These are phyloP conservation scores for Cryptoblepharus egeriae DNA, from an alignment of 2,797 vertebrate species.

Conservation along the genomic window DNA sequence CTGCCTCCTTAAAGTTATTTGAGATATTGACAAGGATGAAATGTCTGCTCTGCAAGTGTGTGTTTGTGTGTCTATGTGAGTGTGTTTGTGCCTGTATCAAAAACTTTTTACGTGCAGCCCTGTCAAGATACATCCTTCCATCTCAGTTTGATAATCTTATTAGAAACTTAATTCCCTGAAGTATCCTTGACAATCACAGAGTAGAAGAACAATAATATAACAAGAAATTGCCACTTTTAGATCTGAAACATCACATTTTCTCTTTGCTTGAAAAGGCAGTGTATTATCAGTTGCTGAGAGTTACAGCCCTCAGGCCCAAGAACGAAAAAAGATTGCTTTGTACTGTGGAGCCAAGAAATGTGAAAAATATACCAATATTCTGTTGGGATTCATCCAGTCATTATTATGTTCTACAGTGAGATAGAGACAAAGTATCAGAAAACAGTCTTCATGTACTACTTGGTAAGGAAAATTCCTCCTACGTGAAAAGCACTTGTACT, in stretches of 20 bases:
- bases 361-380: background rate
- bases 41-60: no score
- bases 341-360: background rate
- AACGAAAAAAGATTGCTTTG: background rate
- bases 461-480: background rate
- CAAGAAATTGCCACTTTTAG: background rate
- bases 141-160: constrained; percentile 8
- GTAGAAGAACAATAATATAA: constrained; percentile 15
- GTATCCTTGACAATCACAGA: background rate
- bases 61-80: no score
- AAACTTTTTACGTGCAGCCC: background rate
- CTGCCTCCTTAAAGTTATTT: background rate
- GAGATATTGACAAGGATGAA: background rate
- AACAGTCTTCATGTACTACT: background rate
- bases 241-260: background rate
- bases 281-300: background rate
- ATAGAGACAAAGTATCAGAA: constrained; percentile 9
- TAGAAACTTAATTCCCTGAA: constrained; percentile 35
- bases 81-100: no score
- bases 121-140: constrained; percentile 3
- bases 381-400: background rate
- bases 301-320: background rate
- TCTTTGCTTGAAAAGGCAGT: background rate
- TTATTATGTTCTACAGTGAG: constrained; percentile 2
- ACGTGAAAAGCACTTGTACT: background rate